A percentile compares a stretch with the other conserved stretches of the same genome.
Evolutionary conservation across 2,888 invertebrate genomes (phyloP).

Genomic region (Dichetophora obliterata): DNA sequence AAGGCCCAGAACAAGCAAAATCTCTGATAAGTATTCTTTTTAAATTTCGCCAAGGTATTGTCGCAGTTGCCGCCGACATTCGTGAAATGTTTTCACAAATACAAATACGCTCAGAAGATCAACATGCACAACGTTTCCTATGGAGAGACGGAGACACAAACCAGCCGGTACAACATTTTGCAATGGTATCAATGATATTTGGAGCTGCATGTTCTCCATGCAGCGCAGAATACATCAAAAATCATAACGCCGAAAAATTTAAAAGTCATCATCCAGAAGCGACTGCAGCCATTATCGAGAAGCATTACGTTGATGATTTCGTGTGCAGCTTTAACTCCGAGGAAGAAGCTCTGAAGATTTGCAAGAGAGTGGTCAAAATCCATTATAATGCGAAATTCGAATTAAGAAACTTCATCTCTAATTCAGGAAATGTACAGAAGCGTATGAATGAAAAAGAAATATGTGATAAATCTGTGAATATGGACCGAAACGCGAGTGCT

Average conservation of each 20-base stretch:
- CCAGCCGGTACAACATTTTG: too few relatives aligned
- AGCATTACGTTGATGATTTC: too few relatives aligned
- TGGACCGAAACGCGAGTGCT: neutral
- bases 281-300: too few relatives aligned
- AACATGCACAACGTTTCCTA: too few relatives aligned
- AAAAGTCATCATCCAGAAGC: too few relatives aligned
- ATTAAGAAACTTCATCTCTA: neutral
- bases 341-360: neutral
- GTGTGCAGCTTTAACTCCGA: too few relatives aligned
- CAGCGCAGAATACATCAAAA: slow-evolving; percentile 43
- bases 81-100: too few relatives aligned
- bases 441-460: neutral
- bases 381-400: neutral
- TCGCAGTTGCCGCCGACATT: too few relatives aligned
- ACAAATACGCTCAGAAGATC: neutral
- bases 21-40: too few relatives aligned
- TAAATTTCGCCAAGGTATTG: too few relatives aligned
- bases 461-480: neutral
- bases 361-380: neutral
- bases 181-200: neutral
- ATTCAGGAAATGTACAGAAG: neutral
- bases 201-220: slow-evolving; percentile 20
- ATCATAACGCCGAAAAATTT: slow-evolving; percentile 20
- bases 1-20: too few relatives aligned
- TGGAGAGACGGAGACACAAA: too few relatives aligned